Percentiles rank a stretch among this genome's conserved stretches.
Evolutionary conservation across 2,113 vertebrate species (phyloP).

Genomic region (Bagarius yarrelli): DNA sequence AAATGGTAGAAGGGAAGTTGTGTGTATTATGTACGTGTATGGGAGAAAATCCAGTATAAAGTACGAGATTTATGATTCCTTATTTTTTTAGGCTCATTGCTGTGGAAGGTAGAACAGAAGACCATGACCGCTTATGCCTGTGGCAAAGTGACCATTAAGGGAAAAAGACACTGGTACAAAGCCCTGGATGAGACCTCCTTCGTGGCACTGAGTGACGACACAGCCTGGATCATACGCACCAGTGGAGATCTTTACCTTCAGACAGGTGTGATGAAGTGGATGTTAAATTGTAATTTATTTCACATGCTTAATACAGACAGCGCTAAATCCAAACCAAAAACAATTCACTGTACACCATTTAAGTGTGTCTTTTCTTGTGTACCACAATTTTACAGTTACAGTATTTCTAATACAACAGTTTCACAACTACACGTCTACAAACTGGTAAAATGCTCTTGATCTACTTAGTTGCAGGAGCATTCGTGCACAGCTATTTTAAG

Average conservation of each 20-base stretch:
- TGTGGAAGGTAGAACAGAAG: conserved; percentile 98
- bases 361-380: too few species aligned
- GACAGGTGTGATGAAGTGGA: conserved; percentile 71
- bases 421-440: too few species aligned
- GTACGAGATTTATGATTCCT: not conserved
- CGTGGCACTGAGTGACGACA: conserved; percentile 88
- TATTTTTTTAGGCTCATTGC: conserved; percentile 76
- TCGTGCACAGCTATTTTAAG: too few species aligned
- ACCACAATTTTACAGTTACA: not conserved
- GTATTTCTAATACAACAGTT: too few species aligned
- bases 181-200: conserved; percentile 86
- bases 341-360: not conserved
- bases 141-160: conserved; percentile 89
- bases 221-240: conserved; percentile 92
- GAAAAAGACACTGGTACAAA: conserved; percentile 96
- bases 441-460: too few species aligned
- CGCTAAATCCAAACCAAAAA: not conserved
- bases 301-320: too few species aligned
- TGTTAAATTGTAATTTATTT: not conserved
- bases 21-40: not conserved
- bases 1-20: too few species aligned
- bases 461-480: too few species aligned
- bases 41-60: not conserved
- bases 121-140: conserved; percentile 93
- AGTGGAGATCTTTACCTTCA: conserved; percentile 94